Evolutionary conservation across 2,113 vertebrate species (phyloP).

Genomic region (Cichladusa arquata): DNA sequence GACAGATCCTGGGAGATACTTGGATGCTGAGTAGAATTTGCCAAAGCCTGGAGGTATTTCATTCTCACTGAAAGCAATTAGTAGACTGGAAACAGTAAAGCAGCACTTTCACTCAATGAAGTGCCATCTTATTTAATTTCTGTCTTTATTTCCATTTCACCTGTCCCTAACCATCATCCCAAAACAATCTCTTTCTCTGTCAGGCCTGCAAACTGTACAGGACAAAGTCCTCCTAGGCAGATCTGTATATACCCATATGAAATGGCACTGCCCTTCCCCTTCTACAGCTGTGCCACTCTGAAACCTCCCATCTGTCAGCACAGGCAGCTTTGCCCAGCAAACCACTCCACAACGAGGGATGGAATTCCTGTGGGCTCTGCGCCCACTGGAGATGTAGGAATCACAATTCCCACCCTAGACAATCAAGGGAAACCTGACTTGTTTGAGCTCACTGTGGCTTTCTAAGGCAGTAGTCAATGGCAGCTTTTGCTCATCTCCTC

Average conservation of each 20-base stretch:
- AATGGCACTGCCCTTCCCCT: not conserved
- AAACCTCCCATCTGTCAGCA: not conserved
- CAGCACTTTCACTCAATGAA: not conserved
- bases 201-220: not conserved
- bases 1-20: not conserved
- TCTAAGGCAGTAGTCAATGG: not conserved
- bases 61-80: not conserved
- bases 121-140: not conserved
- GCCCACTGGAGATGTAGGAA: not conserved
- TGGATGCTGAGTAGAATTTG: not conserved
- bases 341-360: rapidly evolving
- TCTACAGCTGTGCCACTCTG: not conserved
- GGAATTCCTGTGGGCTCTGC: not conserved
- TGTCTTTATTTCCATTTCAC: not conserved
- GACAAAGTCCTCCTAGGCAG: not conserved
- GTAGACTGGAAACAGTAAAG: not conserved
- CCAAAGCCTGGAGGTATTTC: not conserved
- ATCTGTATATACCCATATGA: not conserved
- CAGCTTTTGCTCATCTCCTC: not conserved
- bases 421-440: not conserved
- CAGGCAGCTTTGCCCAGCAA: not conserved
- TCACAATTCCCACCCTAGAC: not conserved
- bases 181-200: not conserved
- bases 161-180: not conserved
- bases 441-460: not conserved